Conservation (phyloP, 2,113 vertebrate species). For the Dendrocopos noguchii region DNA sequence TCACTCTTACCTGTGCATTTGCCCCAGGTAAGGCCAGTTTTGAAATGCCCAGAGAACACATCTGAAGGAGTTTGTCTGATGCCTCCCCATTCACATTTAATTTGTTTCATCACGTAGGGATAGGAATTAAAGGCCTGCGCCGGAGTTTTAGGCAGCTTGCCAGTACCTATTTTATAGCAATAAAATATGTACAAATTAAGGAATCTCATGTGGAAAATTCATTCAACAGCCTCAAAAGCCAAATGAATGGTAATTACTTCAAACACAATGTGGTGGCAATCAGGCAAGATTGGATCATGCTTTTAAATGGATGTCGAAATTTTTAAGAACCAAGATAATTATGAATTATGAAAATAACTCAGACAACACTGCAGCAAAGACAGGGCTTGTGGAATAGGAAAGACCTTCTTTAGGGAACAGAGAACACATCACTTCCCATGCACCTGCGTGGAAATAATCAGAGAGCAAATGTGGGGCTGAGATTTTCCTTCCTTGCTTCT, state of each 20-base stretch:
- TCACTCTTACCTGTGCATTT: constrained; percentile 52
- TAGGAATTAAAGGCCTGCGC: constrained; percentile 80
- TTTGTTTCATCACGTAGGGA: constrained; percentile 76
- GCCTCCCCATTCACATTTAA: constrained; percentile 68
- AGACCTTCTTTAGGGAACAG: constrained; percentile 56
- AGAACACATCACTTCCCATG: constrained; percentile 7
- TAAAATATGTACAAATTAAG: constrained; percentile 89
- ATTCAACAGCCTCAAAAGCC: constrained; percentile 86
- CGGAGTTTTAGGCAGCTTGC: constrained; percentile 78
- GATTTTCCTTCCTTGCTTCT: background rate
- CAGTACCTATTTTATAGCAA: constrained; percentile 84
- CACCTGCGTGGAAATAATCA: constrained; percentile 61
- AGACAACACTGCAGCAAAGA: constrained; percentile 70
- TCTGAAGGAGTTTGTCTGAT: constrained; percentile 59
- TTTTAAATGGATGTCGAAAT: constrained; percentile 83
- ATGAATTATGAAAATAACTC: constrained; percentile 83
- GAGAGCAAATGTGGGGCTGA: background rate
- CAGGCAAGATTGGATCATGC: constrained; percentile 86
- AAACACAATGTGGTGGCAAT: constrained; percentile 85
- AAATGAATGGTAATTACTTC: constrained; percentile 89
- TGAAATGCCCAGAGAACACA: constrained; percentile 31
- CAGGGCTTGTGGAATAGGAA: constrained; percentile 66
- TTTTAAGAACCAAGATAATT: constrained; percentile 83
- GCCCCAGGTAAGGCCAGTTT: constrained; percentile 37
- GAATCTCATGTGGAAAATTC: constrained; percentile 88